phyloP scores from a whole-genome alignment of 2,797 vertebrate genomes.

The Tangara arthus region DNA sequence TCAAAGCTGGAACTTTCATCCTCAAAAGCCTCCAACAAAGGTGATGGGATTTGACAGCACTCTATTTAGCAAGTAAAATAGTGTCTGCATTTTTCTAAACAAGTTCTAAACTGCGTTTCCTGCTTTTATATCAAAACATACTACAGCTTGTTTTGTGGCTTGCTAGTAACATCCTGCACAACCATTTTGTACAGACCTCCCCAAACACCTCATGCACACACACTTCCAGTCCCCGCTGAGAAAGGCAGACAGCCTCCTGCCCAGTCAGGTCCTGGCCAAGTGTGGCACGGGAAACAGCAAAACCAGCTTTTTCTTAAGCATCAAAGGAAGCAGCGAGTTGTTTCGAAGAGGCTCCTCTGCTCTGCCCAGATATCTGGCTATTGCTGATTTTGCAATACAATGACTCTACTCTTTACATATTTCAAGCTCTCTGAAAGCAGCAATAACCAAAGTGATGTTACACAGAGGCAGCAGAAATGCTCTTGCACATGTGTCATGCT shows the following conservation, averaged over 20 bases:
- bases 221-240: background rate
- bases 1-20: background rate
- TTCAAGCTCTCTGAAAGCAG: background rate
- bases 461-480: background rate
- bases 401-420: background rate
- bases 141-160: background rate
- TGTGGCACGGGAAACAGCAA: background rate
- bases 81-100: background rate
- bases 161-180: background rate
- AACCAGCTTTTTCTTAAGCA: background rate
- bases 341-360: background rate
- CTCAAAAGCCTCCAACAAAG: background rate
- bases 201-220: background rate
- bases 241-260: background rate
- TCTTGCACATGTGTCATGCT: fast-evolving
- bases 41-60: background rate
- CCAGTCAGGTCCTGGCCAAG: background rate
- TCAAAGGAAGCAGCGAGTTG: background rate
- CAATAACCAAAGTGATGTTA: background rate
- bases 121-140: background rate
- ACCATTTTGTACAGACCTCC: background rate
- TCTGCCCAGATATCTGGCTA: background rate
- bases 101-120: background rate
- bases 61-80: background rate
- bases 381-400: background rate